phyloP scores from a whole-genome alignment of 2,113 vertebrate genomes.

The Kryptolebias marmoratus region DNA sequence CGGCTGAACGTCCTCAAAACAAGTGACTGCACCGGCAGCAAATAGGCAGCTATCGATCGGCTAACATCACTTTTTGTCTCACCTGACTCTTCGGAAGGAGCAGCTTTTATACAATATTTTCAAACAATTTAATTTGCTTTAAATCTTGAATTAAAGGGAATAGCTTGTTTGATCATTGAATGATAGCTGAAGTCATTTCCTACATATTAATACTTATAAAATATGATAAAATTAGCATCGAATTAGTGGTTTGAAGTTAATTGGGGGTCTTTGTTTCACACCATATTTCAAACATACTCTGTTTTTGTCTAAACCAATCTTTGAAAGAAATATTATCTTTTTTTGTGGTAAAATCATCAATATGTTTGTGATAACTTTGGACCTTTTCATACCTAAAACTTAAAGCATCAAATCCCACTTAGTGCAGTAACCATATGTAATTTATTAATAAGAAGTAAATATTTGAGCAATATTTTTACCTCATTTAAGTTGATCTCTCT shows the following conservation, averaged over 20 bases:
- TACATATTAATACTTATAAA: background rate
- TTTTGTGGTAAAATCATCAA: no score
- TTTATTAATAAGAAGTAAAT: no score
- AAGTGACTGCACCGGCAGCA: constrained; percentile 12
- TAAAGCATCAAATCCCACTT: no score
- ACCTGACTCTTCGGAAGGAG: background rate
- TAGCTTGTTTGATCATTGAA: background rate
- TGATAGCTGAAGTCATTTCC: background rate
- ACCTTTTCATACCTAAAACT: no score
- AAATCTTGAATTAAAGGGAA: background rate
- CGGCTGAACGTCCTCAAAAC: constrained; percentile 10
- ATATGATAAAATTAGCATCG: no score
- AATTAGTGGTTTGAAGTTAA: no score
- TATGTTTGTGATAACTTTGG: no score
- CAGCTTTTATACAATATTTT: background rate
- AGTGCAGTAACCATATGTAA: no score
- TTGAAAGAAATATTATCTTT: background rate
- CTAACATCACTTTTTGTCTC: background rate
- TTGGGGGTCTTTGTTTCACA: no score
- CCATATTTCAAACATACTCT: no score
- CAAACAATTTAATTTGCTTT: background rate
- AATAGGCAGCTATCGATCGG: constrained; percentile 38
- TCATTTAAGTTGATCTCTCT: no score
- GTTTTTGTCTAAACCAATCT: background rate
- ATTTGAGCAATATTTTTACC: no score